Base-by-base conservation (phyloP, 2,797 vertebrate species). In the Gymnocypris eckloni region DNA sequence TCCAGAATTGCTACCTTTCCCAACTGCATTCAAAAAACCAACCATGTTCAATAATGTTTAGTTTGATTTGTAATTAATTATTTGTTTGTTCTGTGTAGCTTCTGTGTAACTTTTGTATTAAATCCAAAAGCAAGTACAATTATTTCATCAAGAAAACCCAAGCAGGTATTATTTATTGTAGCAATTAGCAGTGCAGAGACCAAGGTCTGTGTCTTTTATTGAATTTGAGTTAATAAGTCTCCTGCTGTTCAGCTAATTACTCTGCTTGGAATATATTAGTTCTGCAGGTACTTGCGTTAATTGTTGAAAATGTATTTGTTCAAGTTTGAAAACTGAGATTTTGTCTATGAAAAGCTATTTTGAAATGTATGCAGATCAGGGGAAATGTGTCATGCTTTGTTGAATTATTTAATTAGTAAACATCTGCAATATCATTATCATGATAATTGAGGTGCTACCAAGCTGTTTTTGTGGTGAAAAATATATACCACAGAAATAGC, bases 131-230 rank as follows among this genome's bases (percentile, higher is more conserved):
- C 28, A 67, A 25, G n/a, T 16, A 6, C 39, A 79, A 37, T 79
- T 71, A 56, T 84, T 78, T 50, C 33, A 84, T 78, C 45, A 70
- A 43, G 37, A 56, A 56, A 78, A 43, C 6, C 11, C 48, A 33
- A 43, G 50, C n/a, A 33, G 50, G 48, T 59, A 33, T 3, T 33
- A 33, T 79, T 71, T 70, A 59, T 59, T 70, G 16, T 41, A 33
- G 37, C 18, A 85, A 71, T 71, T 56, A 85, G 39, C 64, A 33
- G 64, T 39, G n/a, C 70, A 52, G 16, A 83, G 41, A 11, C 43
- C 48, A 73, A 52, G 45, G 28, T 50, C 28, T 67, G 66, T 71
- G 79, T 85, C 75, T 70, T 79, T 79, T 71, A 78, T 78, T 84
- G 41, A 33, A 79, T 79, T 48, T 54, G 48, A 81, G n/a, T 86